These are phyloP conservation scores for Hypanus sabinus DNA, from an alignment of 2,113 vertebrate genomes.

Conservation along the genomic window DNA sequence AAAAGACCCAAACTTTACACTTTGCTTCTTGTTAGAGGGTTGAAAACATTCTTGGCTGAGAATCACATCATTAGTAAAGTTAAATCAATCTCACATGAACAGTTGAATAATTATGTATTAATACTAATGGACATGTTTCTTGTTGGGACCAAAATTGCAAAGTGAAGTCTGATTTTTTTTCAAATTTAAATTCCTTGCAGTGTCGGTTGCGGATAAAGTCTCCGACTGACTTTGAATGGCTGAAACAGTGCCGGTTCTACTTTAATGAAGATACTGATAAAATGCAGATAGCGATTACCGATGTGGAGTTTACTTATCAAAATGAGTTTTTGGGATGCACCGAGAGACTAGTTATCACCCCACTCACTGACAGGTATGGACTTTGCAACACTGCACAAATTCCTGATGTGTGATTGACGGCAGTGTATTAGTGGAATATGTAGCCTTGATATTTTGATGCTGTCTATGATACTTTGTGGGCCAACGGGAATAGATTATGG, in stretches of 20 bases:
- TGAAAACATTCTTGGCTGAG: background rate
- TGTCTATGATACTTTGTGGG: background rate
- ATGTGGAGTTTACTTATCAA: constrained; percentile 83
- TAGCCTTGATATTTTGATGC: background rate
- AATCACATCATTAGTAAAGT: no score
- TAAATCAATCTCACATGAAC: background rate
- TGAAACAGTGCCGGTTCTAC: constrained; percentile 94
- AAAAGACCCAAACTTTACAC: no score
- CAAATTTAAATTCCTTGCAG: constrained; percentile 52
- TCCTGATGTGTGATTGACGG: background rate
- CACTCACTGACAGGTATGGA: constrained; percentile 82
- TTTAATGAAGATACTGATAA: constrained; percentile 84
- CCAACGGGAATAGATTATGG: no score
- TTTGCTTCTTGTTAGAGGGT: background rate
- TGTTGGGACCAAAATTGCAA: background rate
- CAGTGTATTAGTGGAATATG: background rate
- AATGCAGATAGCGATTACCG: constrained; percentile 85
- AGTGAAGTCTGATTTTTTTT: background rate
- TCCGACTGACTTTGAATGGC: constrained; percentile 84
- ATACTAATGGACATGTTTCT: background rate
- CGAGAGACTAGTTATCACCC: constrained; percentile 91
- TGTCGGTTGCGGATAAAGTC: constrained; percentile 79
- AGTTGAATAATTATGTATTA: background rate
- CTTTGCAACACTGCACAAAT: background rate
- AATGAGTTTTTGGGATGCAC: constrained; percentile 96